Evolutionary conservation across 92 coral and sea anemone genomes (phyloP).

Genomic region (Montipora capitata): DNA sequence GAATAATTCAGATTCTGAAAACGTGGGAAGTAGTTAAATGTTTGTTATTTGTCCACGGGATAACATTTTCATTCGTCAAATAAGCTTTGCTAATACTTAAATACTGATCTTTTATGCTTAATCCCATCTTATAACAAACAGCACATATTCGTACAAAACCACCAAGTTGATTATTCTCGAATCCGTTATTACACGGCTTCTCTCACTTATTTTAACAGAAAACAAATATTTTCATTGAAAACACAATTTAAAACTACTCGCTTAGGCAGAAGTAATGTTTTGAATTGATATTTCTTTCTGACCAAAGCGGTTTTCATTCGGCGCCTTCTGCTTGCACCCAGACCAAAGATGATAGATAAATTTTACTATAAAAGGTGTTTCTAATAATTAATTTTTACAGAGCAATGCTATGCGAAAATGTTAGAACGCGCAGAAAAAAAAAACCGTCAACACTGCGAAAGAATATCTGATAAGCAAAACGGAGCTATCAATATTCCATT

Average conservation of each 20-base stretch:
- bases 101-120: not conserved
- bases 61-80: not conserved
- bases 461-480: not conserved
- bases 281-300: not conserved
- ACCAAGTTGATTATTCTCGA: not conserved
- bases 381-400: not conserved
- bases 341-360: not conserved
- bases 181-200: not conserved
- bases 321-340: not conserved
- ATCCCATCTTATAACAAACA: not conserved
- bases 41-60: slow-evolving; percentile 2
- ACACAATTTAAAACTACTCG: not conserved
- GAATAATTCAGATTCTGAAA: not conserved
- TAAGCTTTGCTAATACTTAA: not conserved
- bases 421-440: not conserved
- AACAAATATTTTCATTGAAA: not conserved
- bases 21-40: slow-evolving; percentile 15
- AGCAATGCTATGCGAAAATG: not conserved
- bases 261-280: slow-evolving; percentile 1
- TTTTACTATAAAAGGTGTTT: not conserved
- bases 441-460: not conserved
- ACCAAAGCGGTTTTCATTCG: not conserved
- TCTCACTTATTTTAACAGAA: too few relatives aligned
- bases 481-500: too few relatives aligned
- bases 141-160: not conserved